phyloP scores from a whole-genome alignment of 2,113 vertebrate genomes.

The Stomatorhinus ivindoensis region DNA sequence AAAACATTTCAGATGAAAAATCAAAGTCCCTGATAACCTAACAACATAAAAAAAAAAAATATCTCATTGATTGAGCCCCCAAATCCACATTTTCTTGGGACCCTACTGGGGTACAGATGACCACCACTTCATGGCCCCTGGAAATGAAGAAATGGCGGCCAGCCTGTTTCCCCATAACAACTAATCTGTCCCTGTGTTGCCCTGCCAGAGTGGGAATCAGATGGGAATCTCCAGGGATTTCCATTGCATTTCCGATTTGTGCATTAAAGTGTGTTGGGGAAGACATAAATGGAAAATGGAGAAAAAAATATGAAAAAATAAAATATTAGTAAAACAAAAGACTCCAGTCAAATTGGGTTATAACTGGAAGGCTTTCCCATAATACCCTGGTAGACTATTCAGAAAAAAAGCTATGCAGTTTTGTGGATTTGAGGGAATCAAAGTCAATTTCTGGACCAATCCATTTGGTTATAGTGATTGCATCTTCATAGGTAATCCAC shows the following conservation, averaged over 20 bases:
- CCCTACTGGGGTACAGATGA: conserved; percentile 7
- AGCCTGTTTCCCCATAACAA: conserved; percentile 34
- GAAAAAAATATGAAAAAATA: background rate
- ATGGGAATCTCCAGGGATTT: conserved; percentile 35
- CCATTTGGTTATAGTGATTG: background rate
- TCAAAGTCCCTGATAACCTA: background rate
- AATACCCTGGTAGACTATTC: background rate
- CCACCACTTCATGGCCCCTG: conserved; percentile 31
- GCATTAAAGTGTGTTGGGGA: conserved; percentile 3
- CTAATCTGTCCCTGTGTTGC: conserved; percentile 51
- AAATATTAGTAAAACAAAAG: background rate
- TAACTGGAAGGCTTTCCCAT: background rate
- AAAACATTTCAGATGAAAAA: conserved; percentile 15
- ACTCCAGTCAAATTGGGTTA: background rate
- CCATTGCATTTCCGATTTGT: conserved; percentile 29
- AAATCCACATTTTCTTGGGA: conserved; percentile 32
- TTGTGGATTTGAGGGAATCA: background rate
- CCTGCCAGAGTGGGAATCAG: conserved; percentile 43
- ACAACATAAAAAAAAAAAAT: background rate
- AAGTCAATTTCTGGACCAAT: background rate
- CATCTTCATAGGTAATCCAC: background rate
- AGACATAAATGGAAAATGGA: background rate
- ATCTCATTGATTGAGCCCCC: background rate
- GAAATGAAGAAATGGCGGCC: conserved; percentile 36
- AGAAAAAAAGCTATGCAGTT: background rate